Evolutionary conservation across 1,140 invertebrate species (phyloP), one percentile per base, ranked within the genome.

Genomic region (Sinonovacula constricta): DNA sequence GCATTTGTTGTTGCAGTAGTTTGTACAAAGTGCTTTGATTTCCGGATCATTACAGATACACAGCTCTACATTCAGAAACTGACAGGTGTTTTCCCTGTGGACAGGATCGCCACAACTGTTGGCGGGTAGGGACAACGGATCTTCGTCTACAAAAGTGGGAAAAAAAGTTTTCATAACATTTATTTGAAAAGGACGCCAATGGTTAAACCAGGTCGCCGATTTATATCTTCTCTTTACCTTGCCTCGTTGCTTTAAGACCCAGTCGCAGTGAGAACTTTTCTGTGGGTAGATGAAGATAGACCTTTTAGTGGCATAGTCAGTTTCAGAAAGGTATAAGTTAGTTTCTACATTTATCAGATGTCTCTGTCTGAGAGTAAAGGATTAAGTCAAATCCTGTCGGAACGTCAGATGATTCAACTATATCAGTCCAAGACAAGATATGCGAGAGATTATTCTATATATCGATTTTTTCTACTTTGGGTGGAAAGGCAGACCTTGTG

Each of bases 21-120:
- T 54, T 33, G 24, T 30, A 36, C 66, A 68, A 4, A 68, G 24
- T 10, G 1, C 31, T 22, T 33, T 51, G 7, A 68, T 22, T 18
- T 56, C 51, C 14, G 30, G 28, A 22, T 68, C 66, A 51, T 53
- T 33, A 56, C 66, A 68, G 2, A 68, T 68, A 51, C 66, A 68
- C 22, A 56, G 15, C 24, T 68, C 49, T 10, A 30, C 26, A 10
- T 68, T 49, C 56, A 68, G 26, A 28, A 4, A 1, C 24, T 53
- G 28, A 56, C 66, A 68, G 3, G 36, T n/a, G 3, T 7, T 0
- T 28, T 68, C 66, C 14, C 15, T 34, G 0, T 28, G 5, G 0
- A 68, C 51, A 14, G 66, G 66, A 28, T 68, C 66, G 3, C 49
- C 66, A 15, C 66, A 68, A 18, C 56, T 54, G n/a, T 49, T 51